Percentiles rank a stretch among this genome's conserved stretches.
These are phyloP conservation scores for Loripinus fragilis DNA, from an alignment of 2,888 invertebrate species.

Conservation along the genomic window DNA sequence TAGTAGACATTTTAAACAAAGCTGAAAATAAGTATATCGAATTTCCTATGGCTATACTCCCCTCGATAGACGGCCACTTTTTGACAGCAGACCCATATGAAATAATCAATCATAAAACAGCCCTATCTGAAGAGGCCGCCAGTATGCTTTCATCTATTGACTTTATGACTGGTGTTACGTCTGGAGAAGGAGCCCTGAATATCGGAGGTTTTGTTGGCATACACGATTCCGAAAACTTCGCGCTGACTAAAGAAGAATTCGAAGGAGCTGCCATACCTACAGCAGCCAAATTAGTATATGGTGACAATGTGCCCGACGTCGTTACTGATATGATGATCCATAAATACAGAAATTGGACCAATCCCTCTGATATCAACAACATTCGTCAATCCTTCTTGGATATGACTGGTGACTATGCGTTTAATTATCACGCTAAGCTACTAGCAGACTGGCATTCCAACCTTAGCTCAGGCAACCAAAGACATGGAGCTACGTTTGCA, in stretches of 20 bases:
- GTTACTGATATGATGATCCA: constrained; percentile 1
- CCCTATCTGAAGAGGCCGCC: neutral
- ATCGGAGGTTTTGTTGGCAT: too few relatives aligned
- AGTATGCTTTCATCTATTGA: neutral
- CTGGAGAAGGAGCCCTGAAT: constrained; percentile 2
- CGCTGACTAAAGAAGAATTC: neutral
- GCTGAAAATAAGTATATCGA: neutral
- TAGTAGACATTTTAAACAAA: neutral
- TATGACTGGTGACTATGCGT: constrained; percentile 13
- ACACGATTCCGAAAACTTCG: neutral
- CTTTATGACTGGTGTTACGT: too few relatives aligned
- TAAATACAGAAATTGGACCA: constrained; percentile 6
- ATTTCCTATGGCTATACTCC: constrained; percentile 12
- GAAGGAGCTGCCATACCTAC: neutral
- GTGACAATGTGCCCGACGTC: neutral
- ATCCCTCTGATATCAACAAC: neutral
- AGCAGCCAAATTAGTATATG: neutral
- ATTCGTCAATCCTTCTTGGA: neutral
- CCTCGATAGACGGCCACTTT: neutral
- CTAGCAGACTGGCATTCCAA: neutral
- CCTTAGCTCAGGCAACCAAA: neutral
- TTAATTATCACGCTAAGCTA: constrained; percentile 1
- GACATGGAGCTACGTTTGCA: neutral
- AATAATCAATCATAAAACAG: neutral
- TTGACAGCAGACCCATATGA: neutral